Percentiles rank a stretch among this genome's conserved stretches.
These are phyloP conservation scores for Bacillus rossius DNA, from an alignment of 1,140 invertebrate genomes.

Conservation along the genomic window DNA sequence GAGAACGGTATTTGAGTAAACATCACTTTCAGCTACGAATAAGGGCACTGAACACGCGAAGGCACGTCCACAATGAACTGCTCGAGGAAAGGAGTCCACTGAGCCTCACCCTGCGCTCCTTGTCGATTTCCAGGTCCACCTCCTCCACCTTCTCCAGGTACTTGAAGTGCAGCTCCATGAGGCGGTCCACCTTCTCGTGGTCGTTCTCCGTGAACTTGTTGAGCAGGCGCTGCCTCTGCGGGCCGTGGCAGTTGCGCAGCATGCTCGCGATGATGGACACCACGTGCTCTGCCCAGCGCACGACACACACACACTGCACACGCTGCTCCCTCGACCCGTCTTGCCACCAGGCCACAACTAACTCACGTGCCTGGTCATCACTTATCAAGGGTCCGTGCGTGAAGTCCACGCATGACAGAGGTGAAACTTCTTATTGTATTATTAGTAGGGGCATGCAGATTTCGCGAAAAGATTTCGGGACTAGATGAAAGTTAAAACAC, in stretches of 20 bases:
- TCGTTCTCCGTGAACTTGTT: conserved; percentile 98
- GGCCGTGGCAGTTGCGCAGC: conserved; percentile 85
- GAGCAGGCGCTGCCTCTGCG: conserved; percentile 82
- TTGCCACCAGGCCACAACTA: no score
- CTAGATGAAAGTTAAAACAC: no score
- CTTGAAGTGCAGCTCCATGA: conserved; percentile 96
- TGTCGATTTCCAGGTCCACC: conserved; percentile 71
- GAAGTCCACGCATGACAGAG: no score
- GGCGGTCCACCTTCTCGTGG: conserved; percentile 95
- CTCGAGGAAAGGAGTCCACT: no score
- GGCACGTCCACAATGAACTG: background rate
- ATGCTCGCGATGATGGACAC: conserved; percentile 92
- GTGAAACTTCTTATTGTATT: no score
- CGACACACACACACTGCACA: background rate
- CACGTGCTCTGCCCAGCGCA: conserved; percentile 69
- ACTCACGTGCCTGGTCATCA: no score
- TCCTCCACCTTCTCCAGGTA: conserved; percentile 91
- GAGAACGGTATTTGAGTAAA: no score
- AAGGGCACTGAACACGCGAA: no score
- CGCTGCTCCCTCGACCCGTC: background rate
- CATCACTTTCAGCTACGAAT: no score
- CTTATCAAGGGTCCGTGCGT: no score
- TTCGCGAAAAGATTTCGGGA: no score
- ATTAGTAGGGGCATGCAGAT: no score
- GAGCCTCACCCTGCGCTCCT: conserved; percentile 44